These are phyloP conservation scores for Lottia gigantea DNA, from an alignment of 2,888 invertebrate genomes.

Conservation along the genomic window DNA sequence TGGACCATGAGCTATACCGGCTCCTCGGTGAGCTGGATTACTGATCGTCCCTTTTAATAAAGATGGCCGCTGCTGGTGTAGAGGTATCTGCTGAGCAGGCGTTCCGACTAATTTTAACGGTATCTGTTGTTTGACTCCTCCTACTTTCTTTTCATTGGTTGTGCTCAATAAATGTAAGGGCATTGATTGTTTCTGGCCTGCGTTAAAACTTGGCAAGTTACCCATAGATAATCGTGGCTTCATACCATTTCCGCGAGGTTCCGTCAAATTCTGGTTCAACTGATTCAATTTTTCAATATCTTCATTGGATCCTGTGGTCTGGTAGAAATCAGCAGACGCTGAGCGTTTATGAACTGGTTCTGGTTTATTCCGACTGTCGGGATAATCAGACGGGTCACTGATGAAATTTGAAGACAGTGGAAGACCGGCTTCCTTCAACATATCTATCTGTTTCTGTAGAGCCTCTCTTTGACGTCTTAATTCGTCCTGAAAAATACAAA, in stretches of 20 bases:
- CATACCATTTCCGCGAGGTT: conserved; percentile 13
- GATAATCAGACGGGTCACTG: background rate
- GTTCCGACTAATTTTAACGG: conserved; percentile 84
- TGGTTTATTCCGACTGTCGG: conserved; percentile 24
- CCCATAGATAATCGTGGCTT: conserved; percentile 31
- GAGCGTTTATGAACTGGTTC: conserved; percentile 47
- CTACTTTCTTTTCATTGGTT: conserved; percentile 81
- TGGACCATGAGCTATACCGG: conserved; percentile 16
- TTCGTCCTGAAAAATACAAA: conserved; percentile 76
- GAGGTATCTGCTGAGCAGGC: conserved; percentile 21
- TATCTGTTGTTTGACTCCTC: conserved; percentile 82
- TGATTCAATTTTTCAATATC: conserved; percentile 28
- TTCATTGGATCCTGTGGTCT: conserved; percentile 22
- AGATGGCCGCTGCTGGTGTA: background rate
- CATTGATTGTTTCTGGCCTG: conserved; percentile 62
- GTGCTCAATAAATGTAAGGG: conserved; percentile 82
- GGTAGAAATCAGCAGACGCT: conserved; percentile 56
- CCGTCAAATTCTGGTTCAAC: conserved; percentile 20
- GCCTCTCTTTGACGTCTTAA: conserved; percentile 88
- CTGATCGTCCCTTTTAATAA: conserved; percentile 20
- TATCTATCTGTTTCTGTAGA: conserved; percentile 76
- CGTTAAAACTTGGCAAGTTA: conserved; percentile 23
- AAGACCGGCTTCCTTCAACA: conserved; percentile 43
- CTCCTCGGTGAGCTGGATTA: conserved; percentile 20
- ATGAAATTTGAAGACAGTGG: conserved; percentile 8